Conservation (phyloP, 2,888 invertebrate species). For the Clistopyga incitator region DNA sequence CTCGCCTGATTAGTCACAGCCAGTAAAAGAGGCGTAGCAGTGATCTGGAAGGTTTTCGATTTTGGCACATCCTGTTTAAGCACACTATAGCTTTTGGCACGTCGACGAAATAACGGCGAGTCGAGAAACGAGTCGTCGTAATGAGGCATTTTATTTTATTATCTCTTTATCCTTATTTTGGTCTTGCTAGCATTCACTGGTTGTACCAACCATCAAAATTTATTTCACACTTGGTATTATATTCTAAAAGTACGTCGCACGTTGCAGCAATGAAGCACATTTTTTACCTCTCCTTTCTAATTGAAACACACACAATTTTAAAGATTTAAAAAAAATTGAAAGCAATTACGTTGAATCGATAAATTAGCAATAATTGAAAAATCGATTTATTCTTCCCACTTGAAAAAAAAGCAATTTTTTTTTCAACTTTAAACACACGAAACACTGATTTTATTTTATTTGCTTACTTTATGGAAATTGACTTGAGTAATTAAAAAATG, state of each 20-base stretch:
- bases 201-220: slow-evolving; percentile 18
- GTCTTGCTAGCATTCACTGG: not conserved
- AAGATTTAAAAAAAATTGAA: no score
- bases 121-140: slow-evolving; percentile 83
- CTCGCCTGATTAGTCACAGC: slow-evolving; percentile 81
- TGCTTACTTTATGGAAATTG: no score
- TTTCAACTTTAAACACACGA: no score
- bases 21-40: slow-evolving; percentile 80
- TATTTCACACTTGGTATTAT: slow-evolving; percentile 43
- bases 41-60: slow-evolving; percentile 79
- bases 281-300: not conserved
- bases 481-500: no score
- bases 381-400: no score
- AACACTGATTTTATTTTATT: no score
- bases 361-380: no score
- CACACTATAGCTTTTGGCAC: slow-evolving; percentile 81
- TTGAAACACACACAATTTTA: not conserved
- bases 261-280: slow-evolving; percentile 9
- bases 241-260: slow-evolving; percentile 3
- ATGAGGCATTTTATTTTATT: slow-evolving; percentile 79
- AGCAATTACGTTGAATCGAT: no score
- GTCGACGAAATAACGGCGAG: slow-evolving; percentile 81
- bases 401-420: no score
- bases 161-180: slow-evolving; percentile 42
- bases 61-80: slow-evolving; percentile 80